Base-by-base conservation (phyloP, 2,797 vertebrate genomes). In the Selene dorsalis region DNA sequence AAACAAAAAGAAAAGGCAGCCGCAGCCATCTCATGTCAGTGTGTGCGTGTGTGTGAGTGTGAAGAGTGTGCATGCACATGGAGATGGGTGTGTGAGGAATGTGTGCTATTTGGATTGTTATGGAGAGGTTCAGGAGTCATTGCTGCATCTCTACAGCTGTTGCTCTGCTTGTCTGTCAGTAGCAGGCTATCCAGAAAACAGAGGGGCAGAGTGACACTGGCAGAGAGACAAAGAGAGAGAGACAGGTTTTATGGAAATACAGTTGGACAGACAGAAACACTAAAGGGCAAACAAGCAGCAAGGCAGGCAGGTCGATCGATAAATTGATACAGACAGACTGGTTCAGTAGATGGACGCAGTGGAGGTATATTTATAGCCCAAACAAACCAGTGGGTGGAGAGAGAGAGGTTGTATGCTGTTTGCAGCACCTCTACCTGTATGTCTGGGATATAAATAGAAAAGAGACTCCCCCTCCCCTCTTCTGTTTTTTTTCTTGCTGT, bases 341-440 rank as follows among this genome's bases (percentile, higher is more conserved):
- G 89, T 90, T 91, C 75, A 81, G 75, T 76, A 70, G 79, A 82
- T 18, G 75, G 72, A 79, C 77, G 83, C 90, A 89, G 60, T 24
- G 58, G 73, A 63, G 28, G 59, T 88, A 80, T 94, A 94, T 93
- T 92, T 90, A 89, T 93, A 91, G 88, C 79, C 60, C 83, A 83
- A 84, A 85, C 83, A 84, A 79, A 86, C 48, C 80, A 70, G 75
- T 57, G 39, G 65, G 59, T 69, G 52, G 66, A 66, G 65, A 52
- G 69, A 53, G 62, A 45, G 59, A 62, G 69, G 63, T 74, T 50
- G 77, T 30, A 45, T 87, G 82, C 77, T 77, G 71, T 82, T 84
- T 85, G 76, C 79, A 77, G 77, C 82, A 71, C 72, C 74, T 79
- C 77, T 77, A 88, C 92, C 87, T 92, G 90, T 70, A 69, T 69